Base-by-base conservation (phyloP, 2,113 vertebrate species). In the Neodon shergylaensis region DNA sequence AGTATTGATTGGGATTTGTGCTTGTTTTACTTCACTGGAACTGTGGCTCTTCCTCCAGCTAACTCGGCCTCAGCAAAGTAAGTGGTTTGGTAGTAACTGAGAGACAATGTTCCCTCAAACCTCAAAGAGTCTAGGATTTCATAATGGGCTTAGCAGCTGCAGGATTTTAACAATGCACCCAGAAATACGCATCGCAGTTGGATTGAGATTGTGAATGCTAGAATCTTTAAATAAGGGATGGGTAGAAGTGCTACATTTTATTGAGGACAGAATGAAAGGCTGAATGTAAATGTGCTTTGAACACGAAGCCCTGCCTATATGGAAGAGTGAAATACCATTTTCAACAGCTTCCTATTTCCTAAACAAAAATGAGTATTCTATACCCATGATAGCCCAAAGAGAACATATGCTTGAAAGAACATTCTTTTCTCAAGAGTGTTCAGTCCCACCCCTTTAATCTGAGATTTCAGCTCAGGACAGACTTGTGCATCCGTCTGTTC, bases 91-190 rank as follows among this genome's bases (percentile, higher is more conserved):
- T 95, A 96, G 88, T 42, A 93, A 97, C 78, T 61, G 42, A 92
- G 87, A 95, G 58, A 72, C 92, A 93, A 93, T 94, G 92, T 95
- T 96, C 92, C 81, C 90, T 96, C 91, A 96, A 96, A 93, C 90
- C 96, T 95, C 82, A 52, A 92, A 96, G 90, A 97, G 77, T 90
- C 95, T 97, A 93, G 85, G 96, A 90, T 97, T 97, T 97, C 96
- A 96, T 96, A 97, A 98, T 96, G 95, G 85, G 90, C 93, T 96
- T 97, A 97, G 92, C 96, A 97, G 96, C 97, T 97, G 97, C 88
- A 94, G 76, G 95, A 70, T 96, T 97, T 96, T 98, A 94, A 96
- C 66, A 90, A 92, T 92, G 66, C 93, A 90, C 95, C 92, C 95
- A 96, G 95, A 98, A 97, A 97, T 91, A 95, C 90, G 93, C 87